These are phyloP conservation scores for Ostrea edulis DNA, from an alignment of 1,140 invertebrate genomes.

Conservation along the genomic window DNA sequence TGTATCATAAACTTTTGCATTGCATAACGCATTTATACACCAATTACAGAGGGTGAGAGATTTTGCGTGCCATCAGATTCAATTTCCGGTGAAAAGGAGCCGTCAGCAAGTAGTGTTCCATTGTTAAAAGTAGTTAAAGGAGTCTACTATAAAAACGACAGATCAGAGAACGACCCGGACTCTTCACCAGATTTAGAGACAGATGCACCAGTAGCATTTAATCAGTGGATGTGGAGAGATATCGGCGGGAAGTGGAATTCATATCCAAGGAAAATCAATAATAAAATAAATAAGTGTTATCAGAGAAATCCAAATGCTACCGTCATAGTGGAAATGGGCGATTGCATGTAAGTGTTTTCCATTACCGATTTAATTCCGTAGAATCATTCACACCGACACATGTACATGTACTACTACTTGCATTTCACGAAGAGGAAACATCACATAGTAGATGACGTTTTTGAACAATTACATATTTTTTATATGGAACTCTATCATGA, in stretches of 20 bases:
- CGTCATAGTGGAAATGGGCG: not conserved
- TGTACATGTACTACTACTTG: no score
- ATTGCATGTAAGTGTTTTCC: not conserved
- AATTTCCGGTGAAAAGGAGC: no score
- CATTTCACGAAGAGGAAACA: not conserved
- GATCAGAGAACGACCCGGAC: not conserved
- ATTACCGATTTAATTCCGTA: not conserved
- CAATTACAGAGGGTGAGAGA: no score
- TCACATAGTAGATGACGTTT: not conserved
- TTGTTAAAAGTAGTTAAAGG: not conserved
- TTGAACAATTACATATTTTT: not conserved
- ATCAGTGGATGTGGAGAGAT: slow-evolving; percentile 14
- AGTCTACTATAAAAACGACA: not conserved
- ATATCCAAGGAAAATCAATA: not conserved
- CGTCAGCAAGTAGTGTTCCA: not conserved
- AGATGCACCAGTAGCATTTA: not conserved
- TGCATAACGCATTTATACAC: no score
- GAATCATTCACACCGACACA: no score
- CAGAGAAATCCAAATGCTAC: not conserved
- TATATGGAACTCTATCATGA: not conserved
- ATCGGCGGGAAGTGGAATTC: not conserved
- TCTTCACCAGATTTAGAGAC: not conserved
- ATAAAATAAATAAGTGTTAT: not conserved
- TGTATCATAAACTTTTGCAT: no score
- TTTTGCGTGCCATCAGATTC: no score